Evolutionary conservation across 92 coral and sea anemone genomes (phyloP).

Genomic region (Palythoa grandiflora): DNA sequence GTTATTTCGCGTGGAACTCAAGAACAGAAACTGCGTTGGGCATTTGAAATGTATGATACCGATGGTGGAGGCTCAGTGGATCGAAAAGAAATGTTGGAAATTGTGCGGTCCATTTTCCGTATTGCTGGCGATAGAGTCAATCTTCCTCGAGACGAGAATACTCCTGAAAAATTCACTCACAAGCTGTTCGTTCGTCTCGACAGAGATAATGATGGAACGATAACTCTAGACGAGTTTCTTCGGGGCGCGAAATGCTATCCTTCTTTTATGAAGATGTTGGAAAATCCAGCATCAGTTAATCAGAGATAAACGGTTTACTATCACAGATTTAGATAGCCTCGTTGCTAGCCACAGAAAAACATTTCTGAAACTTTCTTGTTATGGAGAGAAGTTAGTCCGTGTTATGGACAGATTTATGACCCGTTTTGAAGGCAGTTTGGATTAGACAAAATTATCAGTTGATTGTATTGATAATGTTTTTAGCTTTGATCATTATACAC

Average conservation of each 20-base stretch:
- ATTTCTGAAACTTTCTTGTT: neutral
- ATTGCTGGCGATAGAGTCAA: conserved; percentile 86
- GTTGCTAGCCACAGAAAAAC: neutral
- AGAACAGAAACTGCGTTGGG: conserved; percentile 98
- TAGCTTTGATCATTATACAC: neutral
- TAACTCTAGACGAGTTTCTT: conserved; percentile 91
- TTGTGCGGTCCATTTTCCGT: conserved; percentile 93
- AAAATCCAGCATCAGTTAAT: conserved; percentile 76
- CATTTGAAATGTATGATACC: conserved; percentile 96
- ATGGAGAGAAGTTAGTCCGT: neutral
- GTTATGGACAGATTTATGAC: conserved; percentile 12
- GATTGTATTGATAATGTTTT: conserved; percentile 2
- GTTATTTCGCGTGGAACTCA: conserved; percentile 91
- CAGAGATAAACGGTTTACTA: conserved; percentile 49
- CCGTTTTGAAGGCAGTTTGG: conserved; percentile 21
- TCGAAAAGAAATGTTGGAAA: conserved; percentile 93
- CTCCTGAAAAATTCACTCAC: conserved; percentile 96
- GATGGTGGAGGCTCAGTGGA: conserved; percentile 96
- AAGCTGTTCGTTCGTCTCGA: conserved; percentile 94
- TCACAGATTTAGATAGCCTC: neutral
- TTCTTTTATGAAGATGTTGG: conserved; percentile 96
- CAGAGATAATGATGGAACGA: conserved; percentile 91
- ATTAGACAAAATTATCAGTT: conserved; percentile 18
- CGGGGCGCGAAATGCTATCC: conserved; percentile 98
- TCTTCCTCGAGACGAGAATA: conserved; percentile 93